A percentile compares a stretch with the other conserved stretches of the same genome.
Evolutionary conservation across 2,113 vertebrate genomes (phyloP).

Genomic region (Hippocampus barbouri): DNA sequence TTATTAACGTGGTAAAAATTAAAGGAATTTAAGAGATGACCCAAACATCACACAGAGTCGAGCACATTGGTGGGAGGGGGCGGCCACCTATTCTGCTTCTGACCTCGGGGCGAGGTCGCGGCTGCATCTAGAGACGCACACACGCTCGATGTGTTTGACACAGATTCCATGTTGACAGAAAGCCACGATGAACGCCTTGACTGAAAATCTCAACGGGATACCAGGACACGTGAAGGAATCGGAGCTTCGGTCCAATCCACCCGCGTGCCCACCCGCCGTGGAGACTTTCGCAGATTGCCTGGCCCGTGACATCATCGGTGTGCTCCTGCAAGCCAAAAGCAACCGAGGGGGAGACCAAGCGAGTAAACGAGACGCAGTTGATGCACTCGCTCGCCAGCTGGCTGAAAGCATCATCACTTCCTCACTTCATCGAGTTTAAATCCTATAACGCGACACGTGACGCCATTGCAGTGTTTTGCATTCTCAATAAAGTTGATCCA

Average conservation of each 20-base stretch:
- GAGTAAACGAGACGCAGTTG: neutral
- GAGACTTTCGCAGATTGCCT: slow-evolving; percentile 54
- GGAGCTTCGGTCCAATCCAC: neutral
- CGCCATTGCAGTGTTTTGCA: too few relatives aligned
- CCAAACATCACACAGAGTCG: too few relatives aligned
- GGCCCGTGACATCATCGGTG: slow-evolving; percentile 51
- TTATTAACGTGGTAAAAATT: too few relatives aligned
- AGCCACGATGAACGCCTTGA: neutral
- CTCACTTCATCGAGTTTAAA: neutral
- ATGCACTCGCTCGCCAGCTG: neutral
- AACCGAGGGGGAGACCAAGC: neutral
- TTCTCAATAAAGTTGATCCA: too few relatives aligned
- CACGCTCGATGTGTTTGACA: neutral
- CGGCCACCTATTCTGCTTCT: too few relatives aligned
- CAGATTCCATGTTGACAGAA: neutral
- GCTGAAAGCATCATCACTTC: slow-evolving; percentile 1
- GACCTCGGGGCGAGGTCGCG: too few relatives aligned
- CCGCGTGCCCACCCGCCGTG: neutral
- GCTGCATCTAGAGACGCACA: neutral
- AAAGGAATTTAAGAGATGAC: too few relatives aligned
- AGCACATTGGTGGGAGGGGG: too few relatives aligned
- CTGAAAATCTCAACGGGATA: neutral
- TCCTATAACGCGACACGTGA: neutral
- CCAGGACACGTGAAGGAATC: neutral
- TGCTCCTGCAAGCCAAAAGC: slow-evolving; percentile 5